phyloP scores from a whole-genome alignment of 2,797 vertebrate genomes.

The Poecile montanus region DNA sequence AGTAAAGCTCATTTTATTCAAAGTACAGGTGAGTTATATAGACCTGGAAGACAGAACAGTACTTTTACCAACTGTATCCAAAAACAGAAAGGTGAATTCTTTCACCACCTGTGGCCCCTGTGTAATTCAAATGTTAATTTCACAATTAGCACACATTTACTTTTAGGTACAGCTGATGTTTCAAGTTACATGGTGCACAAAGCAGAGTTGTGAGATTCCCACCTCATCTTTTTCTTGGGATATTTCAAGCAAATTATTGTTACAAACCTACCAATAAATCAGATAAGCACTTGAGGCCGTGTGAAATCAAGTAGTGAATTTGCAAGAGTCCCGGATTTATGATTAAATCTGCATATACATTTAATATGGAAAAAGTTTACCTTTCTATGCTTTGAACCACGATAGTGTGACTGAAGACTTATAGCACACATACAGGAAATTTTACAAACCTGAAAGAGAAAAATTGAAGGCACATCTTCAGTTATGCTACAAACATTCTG shows the following conservation, averaged over 20 bases:
- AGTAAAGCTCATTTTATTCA: not conserved
- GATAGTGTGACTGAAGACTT: conserved; percentile 55
- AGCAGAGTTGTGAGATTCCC: not conserved
- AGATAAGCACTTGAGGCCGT: not conserved
- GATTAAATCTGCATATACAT: not conserved
- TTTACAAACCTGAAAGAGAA: conserved; percentile 53
- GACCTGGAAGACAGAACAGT: not conserved
- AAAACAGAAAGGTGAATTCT: not conserved
- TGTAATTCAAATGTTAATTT: not conserved
- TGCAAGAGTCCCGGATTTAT: not conserved
- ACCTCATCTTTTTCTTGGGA: not conserved
- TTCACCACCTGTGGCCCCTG: rapidly evolving
- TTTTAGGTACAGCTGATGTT: not conserved
- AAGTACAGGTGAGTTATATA: not conserved
- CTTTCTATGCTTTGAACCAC: conserved; percentile 63
- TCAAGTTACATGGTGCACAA: not conserved
- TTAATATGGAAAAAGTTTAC: conserved; percentile 19
- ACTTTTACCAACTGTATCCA: not conserved
- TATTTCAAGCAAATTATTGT: not conserved
- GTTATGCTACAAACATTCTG: not conserved
- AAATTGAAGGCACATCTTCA: conserved; percentile 16
- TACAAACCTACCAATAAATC: not conserved
- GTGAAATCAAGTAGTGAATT: not conserved
- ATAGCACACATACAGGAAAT: conserved; percentile 41
- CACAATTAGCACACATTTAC: not conserved